Evolutionary conservation across 2,797 vertebrate genomes (phyloP).

Genomic region (Spatula clypeata): DNA sequence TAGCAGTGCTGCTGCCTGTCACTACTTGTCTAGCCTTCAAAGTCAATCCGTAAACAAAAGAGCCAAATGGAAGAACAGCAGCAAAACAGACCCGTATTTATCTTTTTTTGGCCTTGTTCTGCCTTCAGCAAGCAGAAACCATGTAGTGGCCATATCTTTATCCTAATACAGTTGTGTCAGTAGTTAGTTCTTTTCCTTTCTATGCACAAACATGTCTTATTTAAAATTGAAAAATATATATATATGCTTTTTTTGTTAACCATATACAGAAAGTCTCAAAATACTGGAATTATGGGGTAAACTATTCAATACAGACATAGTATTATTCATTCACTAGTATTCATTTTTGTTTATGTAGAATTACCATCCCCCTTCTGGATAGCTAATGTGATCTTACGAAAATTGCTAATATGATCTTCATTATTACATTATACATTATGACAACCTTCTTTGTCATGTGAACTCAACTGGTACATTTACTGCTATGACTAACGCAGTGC

Average conservation of each 20-base stretch:
- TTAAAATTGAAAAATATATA: background rate
- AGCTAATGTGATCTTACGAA: background rate
- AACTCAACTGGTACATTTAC: background rate
- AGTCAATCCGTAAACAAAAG: background rate
- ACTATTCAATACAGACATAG: background rate
- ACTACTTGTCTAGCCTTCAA: background rate
- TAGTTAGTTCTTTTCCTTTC: background rate
- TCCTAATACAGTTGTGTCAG: accelerated
- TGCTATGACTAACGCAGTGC: background rate
- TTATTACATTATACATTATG: background rate
- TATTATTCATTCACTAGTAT: background rate
- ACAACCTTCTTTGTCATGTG: background rate
- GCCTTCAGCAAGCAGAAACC: background rate
- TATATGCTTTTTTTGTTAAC: background rate
- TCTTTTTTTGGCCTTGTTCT: background rate
- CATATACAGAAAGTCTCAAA: background rate
- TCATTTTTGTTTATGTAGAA: background rate
- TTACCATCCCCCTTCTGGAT: background rate
- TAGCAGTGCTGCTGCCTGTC: background rate
- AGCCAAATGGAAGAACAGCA: background rate
- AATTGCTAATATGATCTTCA: background rate
- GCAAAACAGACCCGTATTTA: background rate
- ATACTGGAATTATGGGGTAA: background rate
- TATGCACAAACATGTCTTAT: background rate
- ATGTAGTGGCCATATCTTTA: background rate